Percentiles rank a stretch among this genome's conserved stretches.
phyloP scores from a whole-genome alignment of 1,140 invertebrate genomes.

The Calliphora vicina region DNA sequence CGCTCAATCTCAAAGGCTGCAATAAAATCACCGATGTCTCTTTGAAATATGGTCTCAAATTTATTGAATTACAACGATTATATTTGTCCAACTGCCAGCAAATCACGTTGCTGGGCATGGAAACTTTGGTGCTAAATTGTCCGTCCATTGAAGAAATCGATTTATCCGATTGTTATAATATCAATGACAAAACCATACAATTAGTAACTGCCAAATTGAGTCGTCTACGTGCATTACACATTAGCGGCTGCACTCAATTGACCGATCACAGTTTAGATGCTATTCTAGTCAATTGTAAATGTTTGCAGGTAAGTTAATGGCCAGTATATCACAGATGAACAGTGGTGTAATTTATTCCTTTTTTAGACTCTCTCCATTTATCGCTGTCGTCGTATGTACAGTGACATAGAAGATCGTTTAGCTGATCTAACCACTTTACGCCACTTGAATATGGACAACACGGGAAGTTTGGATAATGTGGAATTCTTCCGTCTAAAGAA shows the following conservation, averaged over 20 bases:
- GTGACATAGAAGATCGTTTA: conserved; percentile 66
- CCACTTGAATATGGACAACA: conserved; percentile 56
- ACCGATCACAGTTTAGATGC: conserved; percentile 71
- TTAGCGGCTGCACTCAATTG: conserved; percentile 73
- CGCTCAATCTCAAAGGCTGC: conserved; percentile 72
- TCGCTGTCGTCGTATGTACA: conserved; percentile 58
- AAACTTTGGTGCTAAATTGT: conserved; percentile 71
- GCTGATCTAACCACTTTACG: conserved; percentile 64
- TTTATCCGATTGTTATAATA: conserved; percentile 71
- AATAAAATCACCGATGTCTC: conserved; percentile 76
- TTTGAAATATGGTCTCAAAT: conserved; percentile 72
- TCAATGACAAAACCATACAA: conserved; percentile 72
- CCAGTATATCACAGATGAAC: no score
- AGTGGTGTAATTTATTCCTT: neutral
- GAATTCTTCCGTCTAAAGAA: conserved; percentile 58
- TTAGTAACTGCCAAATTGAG: conserved; percentile 67
- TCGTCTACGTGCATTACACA: conserved; percentile 70
- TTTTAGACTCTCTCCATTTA: conserved; percentile 54
- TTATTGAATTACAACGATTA: conserved; percentile 67
- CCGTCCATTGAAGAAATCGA: conserved; percentile 74
- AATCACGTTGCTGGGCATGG: conserved; percentile 72
- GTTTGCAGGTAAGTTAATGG: conserved; percentile 42
- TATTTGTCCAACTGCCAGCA: conserved; percentile 74
- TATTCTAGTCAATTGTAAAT: conserved; percentile 68
- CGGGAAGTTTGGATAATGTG: conserved; percentile 55